Conservation (phyloP, 2,888 invertebrate genomes). For the Choristoneura rosaceana region DNA sequence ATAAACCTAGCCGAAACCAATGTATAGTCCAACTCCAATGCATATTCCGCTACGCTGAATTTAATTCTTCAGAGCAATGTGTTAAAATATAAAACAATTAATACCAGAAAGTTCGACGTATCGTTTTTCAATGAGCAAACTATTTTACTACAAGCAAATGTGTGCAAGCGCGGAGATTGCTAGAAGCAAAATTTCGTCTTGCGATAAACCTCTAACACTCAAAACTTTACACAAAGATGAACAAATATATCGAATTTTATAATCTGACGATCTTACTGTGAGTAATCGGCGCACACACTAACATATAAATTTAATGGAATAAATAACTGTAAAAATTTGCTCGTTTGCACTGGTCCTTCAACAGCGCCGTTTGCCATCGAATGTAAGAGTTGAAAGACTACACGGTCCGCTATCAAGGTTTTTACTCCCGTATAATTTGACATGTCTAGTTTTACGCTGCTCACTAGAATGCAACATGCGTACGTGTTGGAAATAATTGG, state of each 20-base stretch:
- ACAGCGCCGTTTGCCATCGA: background rate
- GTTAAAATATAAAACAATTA: background rate
- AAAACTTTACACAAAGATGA: background rate
- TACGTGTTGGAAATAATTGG: background rate
- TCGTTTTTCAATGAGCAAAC: background rate
- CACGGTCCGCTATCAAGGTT: background rate
- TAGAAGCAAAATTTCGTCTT: background rate
- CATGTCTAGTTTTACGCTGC: background rate
- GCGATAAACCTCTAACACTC: background rate
- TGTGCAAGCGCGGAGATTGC: background rate
- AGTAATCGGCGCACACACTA: background rate
- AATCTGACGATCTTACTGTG: background rate
- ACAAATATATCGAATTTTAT: background rate
- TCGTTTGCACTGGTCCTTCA: background rate
- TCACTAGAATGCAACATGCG: background rate
- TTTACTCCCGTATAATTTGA: no score
- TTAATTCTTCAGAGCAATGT: constrained; percentile 4
- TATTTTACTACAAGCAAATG: background rate
- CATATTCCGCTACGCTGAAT: constrained; percentile 17
- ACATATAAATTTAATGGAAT: background rate
- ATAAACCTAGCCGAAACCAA: constrained; percentile 57
- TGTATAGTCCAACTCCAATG: constrained; percentile 49
- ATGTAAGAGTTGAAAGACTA: background rate
- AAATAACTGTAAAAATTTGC: background rate
- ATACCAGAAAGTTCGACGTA: background rate